Percentiles rank a stretch among this genome's conserved stretches.
phyloP scores from a whole-genome alignment of 1,140 invertebrate species.

The Bathynomus jamesi region DNA sequence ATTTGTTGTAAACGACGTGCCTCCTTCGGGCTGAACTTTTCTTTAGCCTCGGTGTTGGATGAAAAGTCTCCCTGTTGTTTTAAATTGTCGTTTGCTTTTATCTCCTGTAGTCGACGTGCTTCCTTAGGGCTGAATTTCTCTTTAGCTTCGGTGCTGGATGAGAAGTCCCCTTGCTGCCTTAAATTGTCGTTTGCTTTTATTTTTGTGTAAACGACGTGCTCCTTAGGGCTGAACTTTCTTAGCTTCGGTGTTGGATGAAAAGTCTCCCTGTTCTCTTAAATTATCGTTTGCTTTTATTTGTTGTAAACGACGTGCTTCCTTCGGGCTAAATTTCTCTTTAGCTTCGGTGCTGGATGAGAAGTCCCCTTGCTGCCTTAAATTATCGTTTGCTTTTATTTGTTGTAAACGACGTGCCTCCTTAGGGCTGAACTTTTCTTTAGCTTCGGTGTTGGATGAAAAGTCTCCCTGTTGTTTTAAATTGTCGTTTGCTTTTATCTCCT shows the following conservation, averaged over 20 bases:
- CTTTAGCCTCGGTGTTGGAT: background rate
- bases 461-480: background rate
- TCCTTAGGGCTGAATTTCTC: background rate
- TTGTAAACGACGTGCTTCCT: background rate
- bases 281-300: background rate
- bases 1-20: too few species aligned
- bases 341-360: background rate
- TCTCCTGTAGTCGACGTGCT: background rate
- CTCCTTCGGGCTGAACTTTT: background rate
- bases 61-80: background rate
- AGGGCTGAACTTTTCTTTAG: background rate
- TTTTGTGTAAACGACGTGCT: background rate
- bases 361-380: background rate
- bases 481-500: too few species aligned
- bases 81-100: background rate
- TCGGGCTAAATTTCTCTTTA: background rate
- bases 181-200: background rate
- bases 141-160: background rate
- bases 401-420: background rate
- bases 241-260: background rate
- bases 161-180: background rate
- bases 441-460: background rate
- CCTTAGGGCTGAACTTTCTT: background rate
- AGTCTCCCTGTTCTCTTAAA: background rate
- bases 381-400: background rate